Base-by-base conservation (phyloP, 2,113 vertebrate species). In the Sterna hirundo region DNA sequence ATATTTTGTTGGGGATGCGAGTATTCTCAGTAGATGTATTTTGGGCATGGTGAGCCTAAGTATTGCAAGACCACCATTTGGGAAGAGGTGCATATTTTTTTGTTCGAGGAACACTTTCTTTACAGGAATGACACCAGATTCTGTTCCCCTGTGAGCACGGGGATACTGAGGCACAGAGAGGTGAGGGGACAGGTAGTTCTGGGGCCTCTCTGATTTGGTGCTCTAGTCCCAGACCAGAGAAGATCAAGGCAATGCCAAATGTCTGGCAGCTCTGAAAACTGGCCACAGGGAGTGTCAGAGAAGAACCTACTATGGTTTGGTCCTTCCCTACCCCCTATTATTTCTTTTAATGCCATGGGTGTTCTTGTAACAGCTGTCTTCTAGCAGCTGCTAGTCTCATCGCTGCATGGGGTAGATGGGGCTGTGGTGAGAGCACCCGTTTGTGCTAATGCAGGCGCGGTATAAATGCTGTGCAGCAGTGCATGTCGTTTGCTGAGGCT, bases 121-220 rank as follows among this genome's bases (percentile, higher is more conserved):
- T 47, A 17, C 21, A 72, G 65, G 36, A 79, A 10, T 3, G 3
- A 18, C 8, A 7, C 29, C 84, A 52, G 49, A 30, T 8, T 1
- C 3, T 3, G 1, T 20, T 89, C 22, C 42, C 22, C 38, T 62
- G 8, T 36, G 4, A 70, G 34, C 0, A 0, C 10, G 19, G 30
- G 21, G 52, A 17, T 30, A 3, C 32, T 47, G 70, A 77, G 13
- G 49, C 0, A 2, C 34, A 36, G 62, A 27, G 40, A 52, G 32
- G 3, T 15, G 36, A 38, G 60, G 36, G 46, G 6, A 32, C 49
- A 51, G n/a, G 5, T 40, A n/a, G 5, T 4, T 72, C 46, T 76
- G 42, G 21, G 5, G 42, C 20, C 36, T 62, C 11, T 83, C 15
- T 78, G 15, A 10, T 88, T 66, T 86, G 60, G 19, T 74, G 74